Evolutionary conservation across 1,140 invertebrate species (phyloP).

Genomic region (Holcopasites calliopsidis): DNA sequence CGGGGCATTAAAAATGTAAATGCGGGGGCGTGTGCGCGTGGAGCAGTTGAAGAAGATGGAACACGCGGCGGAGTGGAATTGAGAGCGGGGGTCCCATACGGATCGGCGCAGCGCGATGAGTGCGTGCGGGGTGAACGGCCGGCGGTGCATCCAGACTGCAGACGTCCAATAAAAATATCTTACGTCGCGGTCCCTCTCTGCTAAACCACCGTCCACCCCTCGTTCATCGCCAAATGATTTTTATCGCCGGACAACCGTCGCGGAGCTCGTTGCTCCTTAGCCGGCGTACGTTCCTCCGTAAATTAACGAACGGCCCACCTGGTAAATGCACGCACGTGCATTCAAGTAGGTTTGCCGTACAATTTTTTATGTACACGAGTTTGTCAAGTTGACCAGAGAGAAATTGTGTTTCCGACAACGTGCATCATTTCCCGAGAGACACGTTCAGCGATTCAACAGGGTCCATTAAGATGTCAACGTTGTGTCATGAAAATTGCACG

Average conservation of each 20-base stretch:
- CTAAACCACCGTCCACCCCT: constrained; percentile 50
- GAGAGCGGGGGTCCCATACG: constrained; percentile 53
- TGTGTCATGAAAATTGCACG: no score
- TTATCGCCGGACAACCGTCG: constrained; percentile 61
- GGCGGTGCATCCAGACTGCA: constrained; percentile 72
- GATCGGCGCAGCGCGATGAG: constrained; percentile 54
- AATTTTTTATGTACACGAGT: background rate
- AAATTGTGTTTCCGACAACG: no score
- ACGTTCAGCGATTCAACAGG: no score
- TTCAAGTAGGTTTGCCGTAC: background rate
- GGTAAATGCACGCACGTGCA: no score
- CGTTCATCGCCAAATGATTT: constrained; percentile 70
- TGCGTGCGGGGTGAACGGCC: constrained; percentile 71
- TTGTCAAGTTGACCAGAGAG: background rate
- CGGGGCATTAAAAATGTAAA: no score
- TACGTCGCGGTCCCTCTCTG: constrained; percentile 47
- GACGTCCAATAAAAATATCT: constrained; percentile 76
- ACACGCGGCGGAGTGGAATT: constrained; percentile 27
- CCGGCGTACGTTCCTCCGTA: constrained; percentile 21
- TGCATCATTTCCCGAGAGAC: no score
- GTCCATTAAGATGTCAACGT: no score
- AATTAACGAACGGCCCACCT: constrained; percentile 35
- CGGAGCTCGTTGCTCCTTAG: constrained; percentile 43
- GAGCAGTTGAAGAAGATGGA: constrained; percentile 13
- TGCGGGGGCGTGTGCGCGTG: background rate